A percentile compares a stretch with the other conserved stretches of the same genome.
These are phyloP conservation scores for Polydrusus cervinus DNA, from an alignment of 2,888 invertebrate species.

Conservation along the genomic window DNA sequence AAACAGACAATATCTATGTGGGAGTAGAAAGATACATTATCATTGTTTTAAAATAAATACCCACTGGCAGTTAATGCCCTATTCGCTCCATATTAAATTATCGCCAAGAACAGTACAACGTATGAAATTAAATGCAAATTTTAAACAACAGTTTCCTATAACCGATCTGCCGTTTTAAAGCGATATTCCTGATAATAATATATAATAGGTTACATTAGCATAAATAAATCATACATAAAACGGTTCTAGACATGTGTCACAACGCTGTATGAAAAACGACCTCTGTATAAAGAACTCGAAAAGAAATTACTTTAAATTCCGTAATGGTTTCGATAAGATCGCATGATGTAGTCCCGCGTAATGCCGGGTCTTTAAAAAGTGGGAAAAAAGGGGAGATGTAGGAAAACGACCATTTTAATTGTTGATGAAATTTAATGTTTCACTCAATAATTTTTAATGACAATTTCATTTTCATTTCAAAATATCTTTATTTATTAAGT, in stretches of 20 bases:
- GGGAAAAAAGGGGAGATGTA: not conserved
- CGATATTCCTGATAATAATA: conserved; percentile 49
- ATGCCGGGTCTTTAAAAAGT: conserved; percentile 27
- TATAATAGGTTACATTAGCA: conserved; percentile 49
- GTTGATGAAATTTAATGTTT: not conserved
- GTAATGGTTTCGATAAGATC: conserved; percentile 63
- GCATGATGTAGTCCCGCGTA: conserved; percentile 36
- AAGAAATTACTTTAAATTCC: conserved; percentile 64
- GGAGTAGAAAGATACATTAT: too few relatives aligned
- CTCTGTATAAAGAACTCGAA: conserved; percentile 48
- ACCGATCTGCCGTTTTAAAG: conserved; percentile 44
- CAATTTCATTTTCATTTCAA: too few relatives aligned
- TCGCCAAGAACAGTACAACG: conserved; percentile 22
- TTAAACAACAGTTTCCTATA: conserved; percentile 43
- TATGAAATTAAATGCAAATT: conserved; percentile 44
- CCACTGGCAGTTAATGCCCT: conserved; percentile 3
- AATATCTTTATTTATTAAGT: too few relatives aligned
- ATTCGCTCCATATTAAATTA: conserved; percentile 21
- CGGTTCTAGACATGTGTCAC: conserved; percentile 51
- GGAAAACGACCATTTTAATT: not conserved
- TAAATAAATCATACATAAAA: conserved; percentile 54
- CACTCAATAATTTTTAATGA: too few relatives aligned
- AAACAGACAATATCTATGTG: too few relatives aligned
- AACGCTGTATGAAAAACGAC: conserved; percentile 52
- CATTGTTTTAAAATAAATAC: conserved; percentile 7